phyloP scores from a whole-genome alignment of 1,140 invertebrate species.

The Heliconius hewitsoni region DNA sequence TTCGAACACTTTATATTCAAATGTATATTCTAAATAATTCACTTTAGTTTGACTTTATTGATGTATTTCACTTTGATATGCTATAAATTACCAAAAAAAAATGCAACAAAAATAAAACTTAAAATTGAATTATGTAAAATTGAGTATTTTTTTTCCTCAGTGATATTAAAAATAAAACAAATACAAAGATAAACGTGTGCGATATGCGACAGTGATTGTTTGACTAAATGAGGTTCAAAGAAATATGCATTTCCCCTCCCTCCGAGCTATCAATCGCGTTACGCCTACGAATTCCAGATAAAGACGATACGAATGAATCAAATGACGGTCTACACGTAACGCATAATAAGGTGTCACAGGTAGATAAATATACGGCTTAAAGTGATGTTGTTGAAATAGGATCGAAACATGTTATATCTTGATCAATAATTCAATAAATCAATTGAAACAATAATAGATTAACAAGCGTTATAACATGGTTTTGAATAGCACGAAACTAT shows the following conservation, averaged over 20 bases:
- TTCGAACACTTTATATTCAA: constrained; percentile 39
- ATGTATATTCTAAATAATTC: constrained; percentile 19
- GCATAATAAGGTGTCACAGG: constrained; percentile 19
- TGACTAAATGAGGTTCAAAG: constrained; percentile 53
- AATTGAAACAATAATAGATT: no score
- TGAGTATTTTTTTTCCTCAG: not conserved
- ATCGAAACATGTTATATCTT: no score
- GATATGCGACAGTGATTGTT: constrained; percentile 55
- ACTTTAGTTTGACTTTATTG: constrained; percentile 51
- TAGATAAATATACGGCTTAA: not conserved
- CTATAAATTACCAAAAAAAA: not conserved
- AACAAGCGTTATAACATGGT: no score
- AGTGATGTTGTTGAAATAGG: not conserved
- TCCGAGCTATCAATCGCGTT: constrained; percentile 49
- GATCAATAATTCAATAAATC: no score
- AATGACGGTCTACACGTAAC: constrained; percentile 37
- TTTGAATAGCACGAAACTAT: no score
- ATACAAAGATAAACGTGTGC: constrained; percentile 40
- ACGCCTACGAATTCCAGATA: constrained; percentile 53
- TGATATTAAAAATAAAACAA: not conserved
- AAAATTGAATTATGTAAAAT: not conserved
- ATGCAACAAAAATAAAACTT: not conserved
- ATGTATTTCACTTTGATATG: constrained; percentile 30
- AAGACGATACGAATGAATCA: constrained; percentile 46
- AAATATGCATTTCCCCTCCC: constrained; percentile 53